Evolutionary conservation across 2,113 vertebrate genomes (phyloP).

Genomic region (Chlorodrepanis virens): DNA sequence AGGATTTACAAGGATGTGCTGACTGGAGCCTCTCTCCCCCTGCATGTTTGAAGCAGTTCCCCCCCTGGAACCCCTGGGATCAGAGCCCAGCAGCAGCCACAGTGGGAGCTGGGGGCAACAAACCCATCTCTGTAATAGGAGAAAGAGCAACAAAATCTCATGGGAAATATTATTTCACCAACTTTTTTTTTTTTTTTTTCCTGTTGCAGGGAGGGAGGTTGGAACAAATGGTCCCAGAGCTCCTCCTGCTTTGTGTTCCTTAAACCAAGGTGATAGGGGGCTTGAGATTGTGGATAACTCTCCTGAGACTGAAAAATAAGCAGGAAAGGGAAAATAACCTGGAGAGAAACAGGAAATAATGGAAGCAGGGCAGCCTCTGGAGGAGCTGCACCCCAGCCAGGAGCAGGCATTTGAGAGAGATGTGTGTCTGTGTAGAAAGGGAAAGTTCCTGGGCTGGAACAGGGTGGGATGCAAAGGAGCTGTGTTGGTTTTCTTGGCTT

Average conservation of each 20-base stretch:
- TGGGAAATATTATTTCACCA: background rate
- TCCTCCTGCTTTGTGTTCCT: background rate
- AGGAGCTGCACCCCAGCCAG: background rate
- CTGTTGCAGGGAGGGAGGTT: background rate
- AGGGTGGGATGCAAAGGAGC: background rate
- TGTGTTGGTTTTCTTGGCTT: background rate
- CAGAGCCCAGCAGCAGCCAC: background rate
- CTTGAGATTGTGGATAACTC: background rate
- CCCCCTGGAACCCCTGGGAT: background rate
- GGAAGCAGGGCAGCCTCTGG: background rate
- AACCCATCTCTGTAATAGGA: background rate
- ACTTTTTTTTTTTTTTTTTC: background rate
- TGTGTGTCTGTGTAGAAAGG: background rate
- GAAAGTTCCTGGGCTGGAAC: background rate
- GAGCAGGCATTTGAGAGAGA: background rate
- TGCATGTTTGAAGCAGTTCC: background rate
- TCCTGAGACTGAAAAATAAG: background rate
- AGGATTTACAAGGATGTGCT: background rate
- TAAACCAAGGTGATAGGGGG: rapidly evolving
- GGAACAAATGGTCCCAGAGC: background rate
- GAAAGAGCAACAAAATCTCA: background rate
- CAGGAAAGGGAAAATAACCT: background rate
- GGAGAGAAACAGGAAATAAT: background rate
- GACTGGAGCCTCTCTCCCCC: background rate
- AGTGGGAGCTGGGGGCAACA: background rate